Evolutionary conservation across 2,113 vertebrate species (phyloP).

Genomic region (Todiramphus chloris): DNA sequence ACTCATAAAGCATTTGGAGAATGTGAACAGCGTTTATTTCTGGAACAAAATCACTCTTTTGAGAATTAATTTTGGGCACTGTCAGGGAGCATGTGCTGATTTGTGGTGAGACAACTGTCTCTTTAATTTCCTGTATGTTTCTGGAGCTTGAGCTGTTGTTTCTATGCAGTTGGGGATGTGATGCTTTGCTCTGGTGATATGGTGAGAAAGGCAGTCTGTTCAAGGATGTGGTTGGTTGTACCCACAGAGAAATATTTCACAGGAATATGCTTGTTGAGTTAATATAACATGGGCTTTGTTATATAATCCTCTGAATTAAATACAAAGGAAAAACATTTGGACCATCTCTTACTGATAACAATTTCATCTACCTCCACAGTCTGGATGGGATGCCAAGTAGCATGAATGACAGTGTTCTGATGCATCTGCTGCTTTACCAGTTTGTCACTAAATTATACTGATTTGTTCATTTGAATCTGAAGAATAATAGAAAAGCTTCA

Average conservation of each 20-base stretch:
- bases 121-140: neutral
- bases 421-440: neutral
- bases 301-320: neutral
- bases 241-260: neutral
- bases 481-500: neutral
- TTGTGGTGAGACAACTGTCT: neutral
- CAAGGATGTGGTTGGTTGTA: neutral
- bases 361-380: neutral
- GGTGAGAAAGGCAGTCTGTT: neutral
- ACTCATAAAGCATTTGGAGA: neutral
- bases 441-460: neutral
- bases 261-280: neutral
- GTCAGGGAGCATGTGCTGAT: neutral
- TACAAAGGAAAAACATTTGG: accelerated
- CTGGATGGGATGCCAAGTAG: neutral
- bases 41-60: neutral
- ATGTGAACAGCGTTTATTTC: neutral
- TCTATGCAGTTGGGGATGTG: neutral
- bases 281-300: neutral
- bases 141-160: neutral
- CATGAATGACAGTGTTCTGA: neutral
- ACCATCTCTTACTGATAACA: neutral
- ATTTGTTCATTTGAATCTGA: neutral
- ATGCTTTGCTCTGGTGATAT: neutral
- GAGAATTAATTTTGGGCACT: neutral